A percentile compares a stretch with the other conserved stretches of the same genome.
These are phyloP conservation scores for Ageneiosus marmoratus DNA, from an alignment of 2,113 vertebrate genomes.

Conservation along the genomic window DNA sequence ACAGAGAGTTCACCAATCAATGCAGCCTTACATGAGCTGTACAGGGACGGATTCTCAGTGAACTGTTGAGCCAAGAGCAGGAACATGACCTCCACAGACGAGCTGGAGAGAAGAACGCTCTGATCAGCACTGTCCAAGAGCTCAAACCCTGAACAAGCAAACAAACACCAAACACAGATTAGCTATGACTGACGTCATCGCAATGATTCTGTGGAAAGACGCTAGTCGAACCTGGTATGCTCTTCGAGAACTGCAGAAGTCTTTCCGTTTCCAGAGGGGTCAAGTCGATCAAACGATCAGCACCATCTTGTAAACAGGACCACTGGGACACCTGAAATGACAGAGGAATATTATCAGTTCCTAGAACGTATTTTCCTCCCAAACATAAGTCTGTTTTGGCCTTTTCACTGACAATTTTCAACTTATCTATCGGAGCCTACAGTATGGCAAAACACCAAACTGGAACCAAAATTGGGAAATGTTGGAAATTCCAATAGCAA, in stretches of 20 bases:
- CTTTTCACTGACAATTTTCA: neutral
- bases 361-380: neutral
- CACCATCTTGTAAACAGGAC: constrained; percentile 74
- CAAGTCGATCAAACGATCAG: constrained; percentile 71
- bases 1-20: neutral
- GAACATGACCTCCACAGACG: constrained; percentile 89
- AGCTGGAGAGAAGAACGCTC: constrained; percentile 80
- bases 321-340: constrained; percentile 79
- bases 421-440: neutral
- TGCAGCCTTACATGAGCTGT: constrained; percentile 72
- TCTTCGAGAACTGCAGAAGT: constrained; percentile 84
- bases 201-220: neutral
- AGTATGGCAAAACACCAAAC: neutral
- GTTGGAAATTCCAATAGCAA: neutral
- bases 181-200: neutral
- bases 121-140: constrained; percentile 86
- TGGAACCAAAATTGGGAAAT: neutral
- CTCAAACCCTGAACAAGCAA: constrained; percentile 81
- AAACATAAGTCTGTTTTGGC: neutral
- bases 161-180: constrained; percentile 5
- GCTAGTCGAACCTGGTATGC: constrained; percentile 75
- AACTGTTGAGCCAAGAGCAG: constrained; percentile 85
- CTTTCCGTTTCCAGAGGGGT: constrained; percentile 75
- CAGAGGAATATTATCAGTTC: neutral
- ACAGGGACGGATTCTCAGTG: constrained; percentile 73